These are phyloP conservation scores for Malurus melanocephalus DNA, from an alignment of 2,113 vertebrate species.

Conservation along the genomic window DNA sequence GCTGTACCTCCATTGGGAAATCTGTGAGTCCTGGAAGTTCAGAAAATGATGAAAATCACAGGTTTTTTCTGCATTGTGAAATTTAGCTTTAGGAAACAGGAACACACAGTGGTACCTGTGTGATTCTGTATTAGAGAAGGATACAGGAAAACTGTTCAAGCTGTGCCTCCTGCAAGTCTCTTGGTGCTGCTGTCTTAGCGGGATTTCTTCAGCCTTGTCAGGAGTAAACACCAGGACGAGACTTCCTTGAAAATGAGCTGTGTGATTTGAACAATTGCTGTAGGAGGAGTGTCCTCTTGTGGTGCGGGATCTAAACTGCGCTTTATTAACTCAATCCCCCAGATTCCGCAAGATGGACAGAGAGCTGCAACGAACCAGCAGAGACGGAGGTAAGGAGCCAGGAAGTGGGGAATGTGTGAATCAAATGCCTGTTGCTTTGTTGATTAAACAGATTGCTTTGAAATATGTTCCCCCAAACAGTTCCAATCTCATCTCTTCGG, in stretches of 20 bases:
- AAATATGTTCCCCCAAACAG: conserved; percentile 65
- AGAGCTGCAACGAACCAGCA: conserved; percentile 48
- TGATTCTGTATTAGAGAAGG: background rate
- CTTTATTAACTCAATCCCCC: conserved; percentile 49
- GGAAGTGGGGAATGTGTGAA: conserved; percentile 64
- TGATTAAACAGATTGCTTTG: conserved; percentile 71
- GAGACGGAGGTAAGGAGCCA: conserved; percentile 64
- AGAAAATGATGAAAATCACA: background rate
- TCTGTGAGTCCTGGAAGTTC: background rate
- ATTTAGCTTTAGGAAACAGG: background rate
- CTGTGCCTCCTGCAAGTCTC: background rate
- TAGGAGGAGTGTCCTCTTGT: conserved; percentile 50
- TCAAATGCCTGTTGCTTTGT: conserved; percentile 70
- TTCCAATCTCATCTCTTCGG: conserved; percentile 56
- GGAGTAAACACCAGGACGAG: background rate
- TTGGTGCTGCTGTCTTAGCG: background rate
- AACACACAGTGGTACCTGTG: background rate
- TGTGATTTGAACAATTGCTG: background rate
- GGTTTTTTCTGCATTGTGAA: background rate
- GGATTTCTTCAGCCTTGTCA: background rate
- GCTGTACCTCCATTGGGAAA: background rate
- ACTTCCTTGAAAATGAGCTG: background rate
- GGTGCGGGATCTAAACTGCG: conserved; percentile 34
- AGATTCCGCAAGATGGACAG: conserved; percentile 64
- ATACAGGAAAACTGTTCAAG: background rate